These are phyloP conservation scores for Calyptommatus sinebrachiatus DNA, from an alignment of 2,113 vertebrate species.

Conservation along the genomic window DNA sequence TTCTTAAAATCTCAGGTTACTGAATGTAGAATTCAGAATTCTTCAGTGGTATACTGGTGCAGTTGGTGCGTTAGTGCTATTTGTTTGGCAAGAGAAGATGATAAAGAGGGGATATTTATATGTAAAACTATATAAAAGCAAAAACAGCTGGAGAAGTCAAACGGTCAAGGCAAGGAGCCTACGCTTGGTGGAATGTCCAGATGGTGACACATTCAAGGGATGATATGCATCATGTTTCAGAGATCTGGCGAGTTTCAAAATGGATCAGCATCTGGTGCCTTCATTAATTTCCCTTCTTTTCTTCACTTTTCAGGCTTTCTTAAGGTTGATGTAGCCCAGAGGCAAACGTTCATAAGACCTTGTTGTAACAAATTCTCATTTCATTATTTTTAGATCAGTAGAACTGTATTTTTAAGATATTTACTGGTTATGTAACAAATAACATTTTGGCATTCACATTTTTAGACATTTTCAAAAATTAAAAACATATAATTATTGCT, in stretches of 20 bases:
- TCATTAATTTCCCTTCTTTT: not conserved
- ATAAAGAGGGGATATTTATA: not conserved
- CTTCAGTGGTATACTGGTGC: rapidly evolving
- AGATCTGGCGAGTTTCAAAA: not conserved
- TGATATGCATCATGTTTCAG: not conserved
- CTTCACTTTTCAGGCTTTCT: not conserved
- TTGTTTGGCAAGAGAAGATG: not conserved
- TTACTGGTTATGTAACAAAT: not conserved
- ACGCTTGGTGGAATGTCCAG: not conserved
- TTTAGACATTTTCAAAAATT: not conserved
- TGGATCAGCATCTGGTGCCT: constrained; percentile 9
- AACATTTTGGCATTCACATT: not conserved
- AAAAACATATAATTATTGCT: too few species aligned
- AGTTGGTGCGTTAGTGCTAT: constrained; percentile 16
- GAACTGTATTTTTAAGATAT: not conserved
- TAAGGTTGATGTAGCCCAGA: not conserved
- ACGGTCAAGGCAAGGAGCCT: not conserved
- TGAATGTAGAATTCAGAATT: not conserved
- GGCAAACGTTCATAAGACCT: not conserved
- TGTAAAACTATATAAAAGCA: not conserved
- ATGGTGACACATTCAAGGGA: not conserved
- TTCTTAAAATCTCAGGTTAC: not conserved
- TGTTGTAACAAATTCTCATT: rapidly evolving
- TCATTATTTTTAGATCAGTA: not conserved
- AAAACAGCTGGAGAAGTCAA: constrained; percentile 11